Base-by-base conservation (phyloP, 2,797 vertebrate genomes). In the Coccyzus lansbergi region DNA sequence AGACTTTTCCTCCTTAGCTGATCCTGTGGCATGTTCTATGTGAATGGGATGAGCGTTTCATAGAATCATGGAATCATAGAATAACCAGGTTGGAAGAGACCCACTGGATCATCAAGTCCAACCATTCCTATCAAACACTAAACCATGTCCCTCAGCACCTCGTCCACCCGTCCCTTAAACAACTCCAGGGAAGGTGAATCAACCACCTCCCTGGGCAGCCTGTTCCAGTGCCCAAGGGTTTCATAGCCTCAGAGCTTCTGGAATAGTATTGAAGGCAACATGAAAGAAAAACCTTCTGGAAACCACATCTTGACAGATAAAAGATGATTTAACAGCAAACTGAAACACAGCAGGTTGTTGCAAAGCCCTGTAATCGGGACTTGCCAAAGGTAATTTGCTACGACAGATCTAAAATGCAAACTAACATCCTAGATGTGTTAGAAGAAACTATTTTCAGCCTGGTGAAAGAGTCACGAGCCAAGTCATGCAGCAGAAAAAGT, bases 361-460 rank as follows among this genome's bases (percentile, higher is more conserved):
- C 40, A 34, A 53, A 67, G 69, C 68, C 34, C 36, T 1, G 4
- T 31, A 28, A 13, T 8, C 34, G 55, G 48, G 60, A 60, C 46
- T 25, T 56, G 71, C 62, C 48, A 14, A 46, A 48, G 19, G 46
- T 33, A 46, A 40, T 26, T 16, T 44, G 51, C 83, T 14, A 10
- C 0, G 1, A 44, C 24, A 38, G 77, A 46, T 0, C 0, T 8
- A 25, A 82, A 74, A 85, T 8, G 18, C 80, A 78, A 69, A 58
- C 65, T 42, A 49, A 44, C 9, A 16, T 34, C 51, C 44, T 28
- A 2, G 21, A 13, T 7, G 0, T 2, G 2, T 64, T 58, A 42
- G 21, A 20, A 55, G 28, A 31, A 63, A 20, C 7, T 20, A 20
- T 29, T 88, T 33, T 46, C 1, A 36, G 58, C 77, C 72, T 84